Evolutionary conservation across 2,113 vertebrate genomes (phyloP).

Genomic region (Periophthalmodon schlosseri): DNA sequence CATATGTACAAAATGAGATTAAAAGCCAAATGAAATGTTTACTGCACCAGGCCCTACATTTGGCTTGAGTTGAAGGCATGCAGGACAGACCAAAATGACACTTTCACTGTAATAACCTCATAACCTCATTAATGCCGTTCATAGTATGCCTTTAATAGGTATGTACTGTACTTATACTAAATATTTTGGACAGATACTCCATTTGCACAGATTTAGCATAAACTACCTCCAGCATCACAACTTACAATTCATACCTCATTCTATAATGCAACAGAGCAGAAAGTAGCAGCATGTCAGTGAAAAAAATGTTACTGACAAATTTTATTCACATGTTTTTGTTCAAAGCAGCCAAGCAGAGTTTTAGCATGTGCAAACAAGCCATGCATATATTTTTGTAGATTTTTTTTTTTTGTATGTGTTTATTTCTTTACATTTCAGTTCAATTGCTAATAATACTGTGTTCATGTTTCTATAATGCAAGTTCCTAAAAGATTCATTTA

Average conservation of each 20-base stretch:
- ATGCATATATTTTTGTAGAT: slow-evolving; percentile 9
- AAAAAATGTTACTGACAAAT: background rate
- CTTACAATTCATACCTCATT: slow-evolving; percentile 16
- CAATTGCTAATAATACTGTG: slow-evolving; percentile 11
- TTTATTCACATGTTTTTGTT: slow-evolving; percentile 2
- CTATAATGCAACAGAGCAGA: slow-evolving; percentile 7
- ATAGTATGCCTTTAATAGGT: slow-evolving; percentile 24
- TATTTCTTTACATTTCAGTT: slow-evolving; percentile 5
- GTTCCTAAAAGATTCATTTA: background rate
- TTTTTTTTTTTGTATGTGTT: slow-evolving; percentile 9
- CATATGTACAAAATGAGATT: background rate
- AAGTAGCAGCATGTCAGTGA: background rate
- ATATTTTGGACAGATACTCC: slow-evolving; percentile 29
- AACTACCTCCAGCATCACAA: slow-evolving; percentile 63
- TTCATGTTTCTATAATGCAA: background rate
- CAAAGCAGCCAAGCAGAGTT: background rate
- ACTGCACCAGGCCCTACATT: background rate
- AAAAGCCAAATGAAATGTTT: background rate
- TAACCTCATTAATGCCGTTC: slow-evolving; percentile 1
- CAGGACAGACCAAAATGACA: slow-evolving; percentile 2
- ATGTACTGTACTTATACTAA: slow-evolving; percentile 9
- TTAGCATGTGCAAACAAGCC: slow-evolving; percentile 6
- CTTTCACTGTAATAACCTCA: slow-evolving; percentile 1
- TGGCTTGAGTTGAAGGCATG: background rate
- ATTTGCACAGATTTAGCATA: slow-evolving; percentile 49